Conservation (phyloP, 2,888 invertebrate species). For the Melikaiella ostensackeni region DNA sequence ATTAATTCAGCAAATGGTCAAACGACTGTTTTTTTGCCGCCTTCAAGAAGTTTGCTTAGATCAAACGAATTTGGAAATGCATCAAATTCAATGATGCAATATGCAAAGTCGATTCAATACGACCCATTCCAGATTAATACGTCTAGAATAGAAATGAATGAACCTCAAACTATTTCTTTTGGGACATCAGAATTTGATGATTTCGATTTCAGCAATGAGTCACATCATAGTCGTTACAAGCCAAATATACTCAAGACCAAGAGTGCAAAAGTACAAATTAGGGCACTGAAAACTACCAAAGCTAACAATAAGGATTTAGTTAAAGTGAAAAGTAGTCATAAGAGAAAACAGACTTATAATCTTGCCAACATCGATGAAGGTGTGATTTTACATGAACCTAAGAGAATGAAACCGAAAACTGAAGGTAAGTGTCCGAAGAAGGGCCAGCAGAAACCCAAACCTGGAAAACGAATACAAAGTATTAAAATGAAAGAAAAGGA, state of each 20-base stretch:
- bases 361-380: background rate
- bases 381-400: background rate
- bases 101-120: background rate
- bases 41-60: background rate
- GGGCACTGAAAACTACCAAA: background rate
- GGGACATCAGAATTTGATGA: background rate
- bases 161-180: background rate
- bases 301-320: background rate
- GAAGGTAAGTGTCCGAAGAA: background rate
- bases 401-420: background rate
- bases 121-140: background rate
- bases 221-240: background rate
- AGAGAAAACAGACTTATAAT: slow-evolving; percentile 30
- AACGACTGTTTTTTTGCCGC: background rate
- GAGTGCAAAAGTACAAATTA: background rate
- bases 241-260: slow-evolving; percentile 35
- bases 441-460: background rate
- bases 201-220: background rate
- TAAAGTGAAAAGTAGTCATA: background rate
- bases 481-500: background rate
- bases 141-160: background rate
- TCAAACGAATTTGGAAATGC: background rate
- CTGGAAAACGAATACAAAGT: background rate
- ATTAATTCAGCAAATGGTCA: slow-evolving; percentile 12
- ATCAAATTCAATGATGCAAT: background rate